phyloP scores from a whole-genome alignment of 2,113 vertebrate species.

The Semicossyphus pulcher region DNA sequence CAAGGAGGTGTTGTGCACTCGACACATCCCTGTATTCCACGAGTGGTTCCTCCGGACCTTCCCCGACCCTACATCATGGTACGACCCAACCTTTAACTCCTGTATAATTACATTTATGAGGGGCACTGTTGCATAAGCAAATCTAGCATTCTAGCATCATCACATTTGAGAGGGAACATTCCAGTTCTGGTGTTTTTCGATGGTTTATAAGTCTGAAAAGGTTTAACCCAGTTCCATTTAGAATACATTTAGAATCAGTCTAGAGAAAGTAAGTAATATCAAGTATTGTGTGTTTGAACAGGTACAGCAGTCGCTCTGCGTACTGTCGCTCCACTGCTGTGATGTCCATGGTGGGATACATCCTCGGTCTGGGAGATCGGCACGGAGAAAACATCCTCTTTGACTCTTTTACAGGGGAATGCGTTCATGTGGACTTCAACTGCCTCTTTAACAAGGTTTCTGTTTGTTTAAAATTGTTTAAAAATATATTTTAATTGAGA shows the following conservation, averaged over 20 bases:
- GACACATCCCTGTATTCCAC: constrained; percentile 93
- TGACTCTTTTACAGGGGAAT: constrained; percentile 96
- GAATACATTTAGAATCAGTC: neutral
- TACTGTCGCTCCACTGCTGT: constrained; percentile 97
- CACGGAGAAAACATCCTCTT: constrained; percentile 98
- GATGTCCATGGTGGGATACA: constrained; percentile 99
- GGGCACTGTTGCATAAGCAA: too few relatives aligned
- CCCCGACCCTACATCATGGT: constrained; percentile 97
- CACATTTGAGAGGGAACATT: neutral
- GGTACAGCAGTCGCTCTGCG: constrained; percentile 97
- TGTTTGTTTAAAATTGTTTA: neutral
- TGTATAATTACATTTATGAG: neutral
- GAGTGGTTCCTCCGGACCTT: constrained; percentile 98
- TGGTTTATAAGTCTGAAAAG: neutral
- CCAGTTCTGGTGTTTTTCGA: neutral
- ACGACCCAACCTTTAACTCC: constrained; percentile 3
- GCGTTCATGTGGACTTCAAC: constrained; percentile 98
- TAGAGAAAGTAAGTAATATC: neutral
- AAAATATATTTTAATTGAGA: neutral
- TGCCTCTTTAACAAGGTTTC: constrained; percentile 98
- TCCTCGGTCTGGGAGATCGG: constrained; percentile 96
- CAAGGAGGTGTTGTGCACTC: constrained; percentile 92
- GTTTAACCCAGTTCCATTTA: neutral
- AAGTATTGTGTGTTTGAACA: constrained; percentile 52
- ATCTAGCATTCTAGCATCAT: too few relatives aligned